Base-by-base conservation (phyloP, 2,113 vertebrate species). In the Platysteira castanea region DNA sequence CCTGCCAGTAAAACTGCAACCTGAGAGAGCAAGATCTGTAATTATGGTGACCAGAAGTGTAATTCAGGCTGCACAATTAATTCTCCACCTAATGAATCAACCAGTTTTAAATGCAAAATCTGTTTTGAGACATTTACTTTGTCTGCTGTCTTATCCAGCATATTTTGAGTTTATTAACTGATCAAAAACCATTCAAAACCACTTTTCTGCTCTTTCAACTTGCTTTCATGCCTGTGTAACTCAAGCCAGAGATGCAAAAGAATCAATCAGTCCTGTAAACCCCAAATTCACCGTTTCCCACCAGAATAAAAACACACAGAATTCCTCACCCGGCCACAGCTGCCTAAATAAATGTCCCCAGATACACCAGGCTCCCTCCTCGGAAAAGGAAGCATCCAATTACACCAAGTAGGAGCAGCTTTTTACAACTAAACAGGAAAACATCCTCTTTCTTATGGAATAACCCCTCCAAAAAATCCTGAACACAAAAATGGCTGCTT, bases 301-400 rank as follows among this genome's bases (percentile, higher is more conserved):
- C 47, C 60, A 68, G 84, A 87, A 95, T 42, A 54, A 95, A 77
- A 77, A 10, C 69, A 61, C 20, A 63, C 21, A 21, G 21, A 70
- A 67, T 39, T 41, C 37, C 79, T 84, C 68, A 30, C 60, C 37
- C 73, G 7, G 68, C 59, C 27, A 2, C 80, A 96, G 89, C 95
- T 95, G 93, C 91, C 89, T 70, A 92, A 95, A 95, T 87, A 92
- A 92, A 92, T 31, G 23, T 61, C 88, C 92, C 65, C 85, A 61
- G 65, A 82, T 21, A 41, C 90, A 67, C 47, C 74, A 54, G 60
- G 35, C 81, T 91, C 68, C 81, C 61, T 61, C n/a, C 80, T 69
- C 54, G 61, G 63, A 68, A 87, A 52, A 93, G 89, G 91, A 93
- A 96, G 77, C 89, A 67, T 93, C 95, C 4, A 6, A 39, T 91